Base-by-base conservation (phyloP, 2,113 vertebrate genomes). In the Mustela nigripes region DNA sequence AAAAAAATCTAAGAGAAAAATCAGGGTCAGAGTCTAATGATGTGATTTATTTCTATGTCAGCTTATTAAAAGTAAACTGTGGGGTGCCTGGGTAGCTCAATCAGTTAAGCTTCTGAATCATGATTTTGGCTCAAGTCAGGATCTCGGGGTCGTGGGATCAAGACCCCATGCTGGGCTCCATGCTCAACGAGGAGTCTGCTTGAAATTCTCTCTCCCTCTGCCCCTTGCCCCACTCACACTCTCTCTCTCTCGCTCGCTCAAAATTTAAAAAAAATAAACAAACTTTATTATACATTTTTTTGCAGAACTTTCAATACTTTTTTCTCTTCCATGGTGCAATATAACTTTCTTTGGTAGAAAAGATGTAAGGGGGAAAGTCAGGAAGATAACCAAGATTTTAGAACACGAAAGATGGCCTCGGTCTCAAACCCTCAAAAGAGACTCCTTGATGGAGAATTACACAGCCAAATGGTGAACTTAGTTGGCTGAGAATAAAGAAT, bases 271-370 rank as follows among this genome's bases (percentile, higher is more conserved):
- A 26, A 45, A 39, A 45, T 9, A 31, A 48, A 22, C 90, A 86
- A 67, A 56, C 45, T 79, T 26, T 58, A 69, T 28, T 45, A 60
- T 78, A 69, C 26, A 71, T 71, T 91, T 82, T 82, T 97, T 60
- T 76, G 92, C 1, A 97, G 62, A 56, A 88, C 56, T 84, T 60
- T 94, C 73, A 85, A 71, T 80, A 56, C 2, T 79, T 93, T 21
- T 53, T 81, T 91, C n/a, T 87, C 74, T 63, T n/a, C 62, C 31
- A 76, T 10, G 53, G 16, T 50, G 50, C 28, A 48, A 50, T 36
- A 95, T 80, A 24, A 6, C 94, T 73, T 76, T 74, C 69, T 97
- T 96, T 91, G 91, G 95, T 84, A 45, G 91, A 95, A 62, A 31
- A 39, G 79, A 50, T 16, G 50, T 6, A 79, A 78, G 12, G 10